Evolutionary conservation across 1,140 invertebrate species (phyloP).

Genomic region (Diorhabda elongata): DNA sequence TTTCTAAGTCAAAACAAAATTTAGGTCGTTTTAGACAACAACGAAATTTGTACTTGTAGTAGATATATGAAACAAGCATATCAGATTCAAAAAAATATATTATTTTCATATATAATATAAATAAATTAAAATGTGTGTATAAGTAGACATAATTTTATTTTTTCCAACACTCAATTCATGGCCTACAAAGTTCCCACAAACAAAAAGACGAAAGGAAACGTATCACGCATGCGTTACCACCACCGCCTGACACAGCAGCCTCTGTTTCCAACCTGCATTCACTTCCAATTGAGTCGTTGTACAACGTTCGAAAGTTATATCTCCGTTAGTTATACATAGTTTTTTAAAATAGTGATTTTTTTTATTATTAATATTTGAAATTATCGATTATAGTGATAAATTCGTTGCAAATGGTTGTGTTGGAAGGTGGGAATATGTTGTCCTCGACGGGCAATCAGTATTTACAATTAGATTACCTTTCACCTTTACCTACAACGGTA

Average conservation of each 20-base stretch:
- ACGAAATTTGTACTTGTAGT: no score
- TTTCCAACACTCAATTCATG: not conserved
- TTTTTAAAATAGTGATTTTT: no score
- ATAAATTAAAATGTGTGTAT: no score
- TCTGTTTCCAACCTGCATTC: conserved; percentile 9
- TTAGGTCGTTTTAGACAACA: no score
- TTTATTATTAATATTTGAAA: no score
- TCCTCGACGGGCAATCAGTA: conserved; percentile 83
- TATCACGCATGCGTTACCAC: conserved; percentile 23
- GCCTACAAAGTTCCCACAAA: conserved; percentile 18
- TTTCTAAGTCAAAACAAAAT: no score
- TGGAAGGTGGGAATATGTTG: conserved; percentile 87
- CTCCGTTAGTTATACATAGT: no score
- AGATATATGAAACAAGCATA: no score
- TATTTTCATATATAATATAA: no score
- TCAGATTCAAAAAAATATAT: no score
- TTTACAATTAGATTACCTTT: conserved; percentile 88
- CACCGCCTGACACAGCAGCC: conserved; percentile 1
- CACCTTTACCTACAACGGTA: conserved; percentile 87
- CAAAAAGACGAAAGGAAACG: conserved; percentile 11
- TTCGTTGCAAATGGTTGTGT: conserved; percentile 75
- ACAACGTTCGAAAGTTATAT: no score
- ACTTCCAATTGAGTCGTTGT: conserved; percentile 4
- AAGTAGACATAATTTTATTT: no score
- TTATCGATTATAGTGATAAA: conserved; percentile 16